Conservation (phyloP, 2,888 invertebrate species). For the Habrosyne pyritoides region DNA sequence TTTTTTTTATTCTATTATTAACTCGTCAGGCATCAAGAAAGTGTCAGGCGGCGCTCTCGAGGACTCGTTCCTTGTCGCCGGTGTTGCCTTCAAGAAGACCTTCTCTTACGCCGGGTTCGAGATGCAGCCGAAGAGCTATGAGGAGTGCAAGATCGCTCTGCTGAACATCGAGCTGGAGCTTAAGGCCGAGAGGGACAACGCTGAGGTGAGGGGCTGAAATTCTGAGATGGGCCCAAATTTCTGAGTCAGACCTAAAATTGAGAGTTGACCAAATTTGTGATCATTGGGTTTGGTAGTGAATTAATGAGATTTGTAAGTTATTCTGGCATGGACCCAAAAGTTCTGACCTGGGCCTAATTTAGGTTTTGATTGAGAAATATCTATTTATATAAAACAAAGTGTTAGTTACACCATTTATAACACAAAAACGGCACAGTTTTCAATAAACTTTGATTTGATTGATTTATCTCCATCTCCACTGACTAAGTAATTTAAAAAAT, state of each 20-base stretch:
- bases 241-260: background rate
- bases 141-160: slow-evolving; percentile 95
- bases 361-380: too few species aligned
- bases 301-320: too few species aligned
- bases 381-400: too few species aligned
- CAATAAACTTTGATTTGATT: too few species aligned
- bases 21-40: slow-evolving; percentile 93
- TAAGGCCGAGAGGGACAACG: slow-evolving; percentile 99
- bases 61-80: slow-evolving; percentile 95
- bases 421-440: too few species aligned
- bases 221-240: background rate
- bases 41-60: slow-evolving; percentile 91
- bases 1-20: too few species aligned
- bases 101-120: slow-evolving; percentile 99
- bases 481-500: too few species aligned
- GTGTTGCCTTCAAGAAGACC: slow-evolving; percentile 99
- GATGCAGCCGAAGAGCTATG: slow-evolving; percentile 98
- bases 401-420: too few species aligned
- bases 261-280: too few species aligned
- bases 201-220: slow-evolving; percentile 85
- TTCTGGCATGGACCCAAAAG: background rate
- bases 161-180: slow-evolving; percentile 98
- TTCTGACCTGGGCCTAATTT: background rate
- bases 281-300: too few species aligned
- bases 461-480: too few species aligned